A percentile compares a stretch with the other conserved stretches of the same genome.
Evolutionary conservation across 2,797 vertebrate species (phyloP).

Genomic region (Diceros bicornis): DNA sequence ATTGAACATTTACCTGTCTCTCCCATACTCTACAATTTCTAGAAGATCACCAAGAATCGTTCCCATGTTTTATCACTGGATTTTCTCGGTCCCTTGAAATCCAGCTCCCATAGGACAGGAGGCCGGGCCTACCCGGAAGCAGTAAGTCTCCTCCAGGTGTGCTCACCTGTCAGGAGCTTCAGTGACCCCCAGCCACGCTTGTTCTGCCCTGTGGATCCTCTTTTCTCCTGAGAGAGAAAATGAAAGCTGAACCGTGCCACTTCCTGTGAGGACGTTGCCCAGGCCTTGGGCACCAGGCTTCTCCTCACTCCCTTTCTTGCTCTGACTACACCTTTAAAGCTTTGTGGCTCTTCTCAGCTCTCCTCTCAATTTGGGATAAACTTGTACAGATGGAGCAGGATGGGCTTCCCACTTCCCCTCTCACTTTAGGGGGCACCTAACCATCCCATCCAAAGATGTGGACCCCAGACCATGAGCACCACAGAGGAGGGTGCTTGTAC

Average conservation of each 20-base stretch:
- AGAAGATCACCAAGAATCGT: background rate
- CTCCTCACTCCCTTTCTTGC: background rate
- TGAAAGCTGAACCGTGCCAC: accelerated
- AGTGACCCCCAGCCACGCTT: background rate
- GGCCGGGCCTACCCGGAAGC: too few species aligned
- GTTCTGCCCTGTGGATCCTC: background rate
- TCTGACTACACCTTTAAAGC: accelerated
- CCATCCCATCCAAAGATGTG: background rate
- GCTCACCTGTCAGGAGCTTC: background rate
- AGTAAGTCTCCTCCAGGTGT: background rate
- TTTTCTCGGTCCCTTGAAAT: background rate
- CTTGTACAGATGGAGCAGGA: accelerated
- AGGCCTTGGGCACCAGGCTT: background rate
- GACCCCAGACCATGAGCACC: background rate
- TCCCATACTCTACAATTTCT: background rate
- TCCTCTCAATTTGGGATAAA: background rate
- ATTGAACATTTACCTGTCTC: too few species aligned
- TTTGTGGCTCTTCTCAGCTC: background rate
- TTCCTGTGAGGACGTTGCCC: accelerated
- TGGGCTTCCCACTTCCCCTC: background rate
- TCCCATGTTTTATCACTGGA: background rate
- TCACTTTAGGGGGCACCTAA: background rate
- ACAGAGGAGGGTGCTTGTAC: background rate
- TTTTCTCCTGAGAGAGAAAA: background rate
- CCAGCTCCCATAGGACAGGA: background rate